These are phyloP conservation scores for Hirtodrosophila duncani DNA, from an alignment of 2,888 invertebrate species.

Conservation along the genomic window DNA sequence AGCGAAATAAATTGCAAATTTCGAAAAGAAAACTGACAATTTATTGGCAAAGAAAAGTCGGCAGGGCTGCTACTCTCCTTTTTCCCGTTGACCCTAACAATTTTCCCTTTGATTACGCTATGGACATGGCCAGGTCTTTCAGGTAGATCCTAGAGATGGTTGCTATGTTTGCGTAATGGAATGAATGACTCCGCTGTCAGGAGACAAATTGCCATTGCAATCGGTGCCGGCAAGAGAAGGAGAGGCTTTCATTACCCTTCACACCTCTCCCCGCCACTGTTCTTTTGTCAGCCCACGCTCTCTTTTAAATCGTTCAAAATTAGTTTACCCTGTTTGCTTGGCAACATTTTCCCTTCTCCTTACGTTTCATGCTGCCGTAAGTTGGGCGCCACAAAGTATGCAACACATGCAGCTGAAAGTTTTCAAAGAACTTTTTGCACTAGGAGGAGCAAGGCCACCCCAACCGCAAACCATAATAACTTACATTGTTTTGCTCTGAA, in stretches of 20 bases:
- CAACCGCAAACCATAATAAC: conserved; percentile 35
- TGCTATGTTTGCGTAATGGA: not conserved
- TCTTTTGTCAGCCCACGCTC: too few relatives aligned
- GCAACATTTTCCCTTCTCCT: conserved; percentile 19
- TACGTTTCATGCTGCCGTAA: conserved; percentile 27
- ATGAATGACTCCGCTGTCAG: conserved; percentile 30
- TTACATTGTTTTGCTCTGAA: too few relatives aligned
- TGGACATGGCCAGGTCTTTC: too few relatives aligned
- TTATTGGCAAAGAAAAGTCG: conserved; percentile 48
- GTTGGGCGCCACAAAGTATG: conserved; percentile 34
- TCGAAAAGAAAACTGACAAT: conserved; percentile 51
- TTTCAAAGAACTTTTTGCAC: conserved; percentile 41
- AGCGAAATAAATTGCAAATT: conserved; percentile 50
- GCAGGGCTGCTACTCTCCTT: conserved; percentile 9
- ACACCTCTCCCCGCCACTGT: not conserved
- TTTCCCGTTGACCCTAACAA: not conserved
- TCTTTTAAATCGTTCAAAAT: conserved; percentile 43
- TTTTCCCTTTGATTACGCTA: not conserved
- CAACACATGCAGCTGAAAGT: conserved; percentile 60
- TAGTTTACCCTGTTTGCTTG: conserved; percentile 41
- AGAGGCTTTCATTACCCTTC: not conserved
- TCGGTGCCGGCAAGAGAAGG: too few relatives aligned
- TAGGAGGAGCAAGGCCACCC: too few relatives aligned
- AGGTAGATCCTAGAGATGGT: conserved; percentile 6
- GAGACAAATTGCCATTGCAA: conserved; percentile 35